phyloP scores from a whole-genome alignment of 2,888 invertebrate species.

The Epinotia ramella region DNA sequence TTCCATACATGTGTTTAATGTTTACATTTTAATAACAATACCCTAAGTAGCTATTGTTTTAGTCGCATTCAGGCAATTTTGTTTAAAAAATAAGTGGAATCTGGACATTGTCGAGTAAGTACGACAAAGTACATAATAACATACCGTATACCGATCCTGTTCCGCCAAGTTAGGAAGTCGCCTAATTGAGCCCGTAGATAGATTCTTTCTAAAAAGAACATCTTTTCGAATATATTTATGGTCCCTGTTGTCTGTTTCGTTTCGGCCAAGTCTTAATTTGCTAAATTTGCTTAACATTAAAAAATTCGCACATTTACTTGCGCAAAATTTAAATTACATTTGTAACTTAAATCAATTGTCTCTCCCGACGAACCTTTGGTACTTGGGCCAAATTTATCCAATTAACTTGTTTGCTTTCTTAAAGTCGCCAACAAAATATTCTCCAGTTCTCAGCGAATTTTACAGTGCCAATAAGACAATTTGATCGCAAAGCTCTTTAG shows the following conservation, averaged over 20 bases:
- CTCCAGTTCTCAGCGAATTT: constrained; percentile 7
- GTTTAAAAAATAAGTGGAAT: no score
- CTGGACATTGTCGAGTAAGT: no score
- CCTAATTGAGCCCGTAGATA: not conserved
- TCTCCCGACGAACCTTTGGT: constrained; percentile 1
- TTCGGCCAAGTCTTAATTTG: constrained; percentile 1
- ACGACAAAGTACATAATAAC: no score
- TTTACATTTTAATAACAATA: no score
- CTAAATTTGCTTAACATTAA: not conserved
- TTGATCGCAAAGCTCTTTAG: constrained; percentile 40
- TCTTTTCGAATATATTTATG: not conserved
- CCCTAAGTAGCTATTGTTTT: no score
- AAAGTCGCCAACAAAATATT: constrained; percentile 34
- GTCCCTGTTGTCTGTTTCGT: not conserved
- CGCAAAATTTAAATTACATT: constrained; percentile 29
- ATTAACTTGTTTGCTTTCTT: constrained; percentile 41
- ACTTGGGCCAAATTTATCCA: constrained; percentile 26
- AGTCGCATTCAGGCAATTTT: no score
- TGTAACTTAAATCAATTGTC: constrained; percentile 35
- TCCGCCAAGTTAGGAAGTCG: no score
- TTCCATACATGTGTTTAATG: no score
- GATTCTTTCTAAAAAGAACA: not conserved
- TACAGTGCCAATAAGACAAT: constrained; percentile 42
- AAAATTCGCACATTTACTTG: constrained; percentile 18
- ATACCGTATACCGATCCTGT: no score